Base-by-base conservation (phyloP, 2,888 invertebrate species). In the Acronicta leporina region DNA sequence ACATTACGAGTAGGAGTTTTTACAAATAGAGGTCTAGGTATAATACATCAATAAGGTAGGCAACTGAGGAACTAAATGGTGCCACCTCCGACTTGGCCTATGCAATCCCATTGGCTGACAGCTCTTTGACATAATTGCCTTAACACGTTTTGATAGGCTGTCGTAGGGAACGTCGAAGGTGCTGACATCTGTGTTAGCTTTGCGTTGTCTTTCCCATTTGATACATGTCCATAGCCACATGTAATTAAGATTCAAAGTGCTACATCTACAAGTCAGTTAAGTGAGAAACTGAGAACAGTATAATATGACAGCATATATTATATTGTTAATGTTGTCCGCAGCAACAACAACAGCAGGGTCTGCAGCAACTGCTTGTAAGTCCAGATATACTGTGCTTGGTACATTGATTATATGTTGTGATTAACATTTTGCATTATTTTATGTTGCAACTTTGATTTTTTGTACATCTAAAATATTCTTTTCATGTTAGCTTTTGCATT, bases 331-430 rank as follows among this genome's bases (percentile, higher is more conserved):
- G 86, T 89, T 88, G 87, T 92, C 94, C 96, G 71, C 77, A 97
- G 97, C 97, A 97, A 96, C 97, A 97, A 95, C 97, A 98, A 95
- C 98, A 98, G 95, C 97, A 97, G 94, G 97, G 97, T 92, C 96
- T 98, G 83, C 98, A 98, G 94, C 98, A 98, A 95, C 96, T 98
- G 95, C 96, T 98, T 96, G 98, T 98, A 96, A 97, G 98, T 97
- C 92, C 79, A 80, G 83, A 82, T 79, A 86, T 82, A 82, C 84
- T 79, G 84, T 84, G 87, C 87, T 89, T 90, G 85, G 85, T 89
- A 87, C 87, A 87, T 87, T 79, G 75, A 73, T 69, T 89, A 80
- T 87, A 81, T 88, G 87, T 91, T 91, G 89, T 92, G 88, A 90
- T 90, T 92, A 91, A 89, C 88, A 86, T 84, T 79, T 81, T 79